These are phyloP conservation scores for Cichladusa arquata DNA, from an alignment of 2,113 vertebrate species.

Conservation along the genomic window DNA sequence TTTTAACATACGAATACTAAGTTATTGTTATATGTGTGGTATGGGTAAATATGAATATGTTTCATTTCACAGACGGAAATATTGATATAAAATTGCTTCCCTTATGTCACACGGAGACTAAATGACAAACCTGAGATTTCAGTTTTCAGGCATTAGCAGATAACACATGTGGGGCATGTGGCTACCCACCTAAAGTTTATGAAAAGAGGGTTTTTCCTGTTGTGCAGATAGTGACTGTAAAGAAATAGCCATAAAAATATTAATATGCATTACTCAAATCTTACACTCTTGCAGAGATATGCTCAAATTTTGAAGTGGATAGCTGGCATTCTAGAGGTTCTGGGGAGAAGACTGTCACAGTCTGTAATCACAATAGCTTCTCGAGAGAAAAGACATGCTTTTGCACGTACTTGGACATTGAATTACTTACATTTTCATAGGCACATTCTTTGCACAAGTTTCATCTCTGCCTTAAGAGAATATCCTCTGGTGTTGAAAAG, in stretches of 20 bases:
- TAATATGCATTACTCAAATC: not conserved
- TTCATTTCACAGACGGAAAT: not conserved
- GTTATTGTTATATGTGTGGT: not conserved
- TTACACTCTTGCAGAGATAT: not conserved
- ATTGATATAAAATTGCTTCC: not conserved
- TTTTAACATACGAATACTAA: not conserved
- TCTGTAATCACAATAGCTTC: not conserved
- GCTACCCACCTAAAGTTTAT: not conserved
- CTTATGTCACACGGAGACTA: not conserved
- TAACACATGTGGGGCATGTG: accelerated
- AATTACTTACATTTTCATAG: not conserved
- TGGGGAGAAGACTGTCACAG: not conserved
- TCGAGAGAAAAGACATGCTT: not conserved
- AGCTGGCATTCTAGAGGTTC: not conserved
- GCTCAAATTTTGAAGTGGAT: not conserved
- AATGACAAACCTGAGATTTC: not conserved
- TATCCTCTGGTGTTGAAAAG: not conserved
- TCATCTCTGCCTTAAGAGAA: not conserved
- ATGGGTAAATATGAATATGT: not conserved
- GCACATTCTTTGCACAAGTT: not conserved
- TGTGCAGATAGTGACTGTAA: not conserved
- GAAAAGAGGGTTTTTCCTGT: not conserved
- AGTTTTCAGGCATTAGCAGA: not conserved
- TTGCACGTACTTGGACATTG: not conserved
- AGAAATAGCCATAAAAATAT: not conserved